phyloP scores from a whole-genome alignment of 2,113 vertebrate genomes.

The Diadophis punctatus region DNA sequence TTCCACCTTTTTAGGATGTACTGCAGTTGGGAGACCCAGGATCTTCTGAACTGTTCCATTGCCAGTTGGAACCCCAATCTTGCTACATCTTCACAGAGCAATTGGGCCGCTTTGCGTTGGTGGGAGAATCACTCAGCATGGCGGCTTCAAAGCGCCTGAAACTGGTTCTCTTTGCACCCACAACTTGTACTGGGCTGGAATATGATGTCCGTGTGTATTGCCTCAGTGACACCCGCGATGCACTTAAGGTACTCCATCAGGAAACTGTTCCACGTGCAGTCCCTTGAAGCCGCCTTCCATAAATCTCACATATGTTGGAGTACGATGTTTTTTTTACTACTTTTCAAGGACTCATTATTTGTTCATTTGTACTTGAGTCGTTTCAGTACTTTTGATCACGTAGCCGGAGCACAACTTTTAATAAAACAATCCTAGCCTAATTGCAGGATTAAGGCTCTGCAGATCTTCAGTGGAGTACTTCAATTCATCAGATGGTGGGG shows the following conservation, averaged over 20 bases:
- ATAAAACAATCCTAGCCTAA: background rate
- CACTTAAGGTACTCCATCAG: conserved; percentile 81
- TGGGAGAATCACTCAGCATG: conserved; percentile 96
- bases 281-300: background rate
- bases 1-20: conserved; percentile 77
- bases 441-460: background rate
- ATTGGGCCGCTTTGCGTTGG: conserved; percentile 91
- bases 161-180: conserved; percentile 90
- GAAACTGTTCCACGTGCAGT: accelerated
- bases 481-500: background rate
- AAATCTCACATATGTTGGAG: background rate
- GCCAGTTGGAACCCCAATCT: conserved; percentile 90
- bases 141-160: conserved; percentile 92
- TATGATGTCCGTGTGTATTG: conserved; percentile 97
- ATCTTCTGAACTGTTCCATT: conserved; percentile 89
- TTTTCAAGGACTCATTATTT: background rate
- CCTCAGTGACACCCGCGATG: conserved; percentile 92
- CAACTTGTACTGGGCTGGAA: conserved; percentile 90
- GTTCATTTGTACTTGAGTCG: background rate
- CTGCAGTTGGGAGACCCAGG: conserved; percentile 89
- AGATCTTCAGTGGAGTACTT: background rate
- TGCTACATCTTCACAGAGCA: conserved; percentile 94
- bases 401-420: background rate
- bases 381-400: background rate
- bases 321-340: background rate